phyloP scores from a whole-genome alignment of 2,113 vertebrate species.

The Cynoglossus semilaevis region DNA sequence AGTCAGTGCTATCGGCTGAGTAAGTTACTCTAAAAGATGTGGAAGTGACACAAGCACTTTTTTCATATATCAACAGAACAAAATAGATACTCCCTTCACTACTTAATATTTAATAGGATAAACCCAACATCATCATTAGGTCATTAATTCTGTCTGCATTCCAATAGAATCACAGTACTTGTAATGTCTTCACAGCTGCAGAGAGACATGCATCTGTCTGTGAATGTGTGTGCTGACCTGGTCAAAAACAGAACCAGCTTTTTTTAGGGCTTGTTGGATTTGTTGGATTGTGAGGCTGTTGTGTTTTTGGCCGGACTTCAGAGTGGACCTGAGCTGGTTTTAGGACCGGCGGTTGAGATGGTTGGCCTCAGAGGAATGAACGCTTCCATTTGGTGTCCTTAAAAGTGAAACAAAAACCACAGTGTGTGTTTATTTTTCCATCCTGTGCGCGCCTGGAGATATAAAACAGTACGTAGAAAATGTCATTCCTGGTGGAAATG shows the following conservation, averaged over 20 bases:
- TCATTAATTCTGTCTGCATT: too few relatives aligned
- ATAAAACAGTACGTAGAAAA: constrained; percentile 54
- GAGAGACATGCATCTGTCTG: neutral
- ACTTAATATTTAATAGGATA: too few relatives aligned
- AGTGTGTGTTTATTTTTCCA: constrained; percentile 19
- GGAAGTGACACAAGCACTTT: too few relatives aligned
- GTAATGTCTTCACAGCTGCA: too few relatives aligned
- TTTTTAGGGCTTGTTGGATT: constrained; percentile 34
- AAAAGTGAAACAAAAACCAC: constrained; percentile 26
- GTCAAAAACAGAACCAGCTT: constrained; percentile 19
- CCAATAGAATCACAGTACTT: too few relatives aligned
- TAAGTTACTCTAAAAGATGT: too few relatives aligned
- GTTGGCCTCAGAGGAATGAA: constrained; percentile 41
- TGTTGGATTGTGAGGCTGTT: constrained; percentile 30
- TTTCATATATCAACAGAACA: too few relatives aligned
- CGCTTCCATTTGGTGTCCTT: constrained; percentile 8
- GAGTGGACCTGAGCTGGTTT: constrained; percentile 45
- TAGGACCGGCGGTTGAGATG: constrained; percentile 49
- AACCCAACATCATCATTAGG: too few relatives aligned
- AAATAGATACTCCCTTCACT: too few relatives aligned
- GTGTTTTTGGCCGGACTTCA: constrained; percentile 29
- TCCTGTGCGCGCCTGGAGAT: constrained; percentile 24
- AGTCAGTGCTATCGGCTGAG: too few relatives aligned
- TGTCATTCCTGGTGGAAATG: constrained; percentile 54
- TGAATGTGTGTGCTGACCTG: neutral